Base-by-base conservation (phyloP, 2,797 vertebrate genomes). In the Peromyscus eremicus region DNA sequence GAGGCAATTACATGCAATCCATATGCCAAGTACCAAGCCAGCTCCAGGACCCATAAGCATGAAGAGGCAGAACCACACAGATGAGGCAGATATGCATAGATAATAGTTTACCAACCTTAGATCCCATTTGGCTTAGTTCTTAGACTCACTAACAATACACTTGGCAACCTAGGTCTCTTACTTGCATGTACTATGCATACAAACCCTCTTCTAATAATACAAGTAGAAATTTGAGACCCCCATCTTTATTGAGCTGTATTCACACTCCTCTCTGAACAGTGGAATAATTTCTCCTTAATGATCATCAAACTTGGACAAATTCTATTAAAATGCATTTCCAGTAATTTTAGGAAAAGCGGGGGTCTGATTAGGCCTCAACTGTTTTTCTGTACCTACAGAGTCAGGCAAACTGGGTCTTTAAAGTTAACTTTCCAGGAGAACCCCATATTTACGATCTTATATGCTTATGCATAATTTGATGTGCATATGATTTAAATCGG, bases 11-110 rank as follows among this genome's bases (percentile, higher is more conserved):
- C 13, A 89, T 19, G 27, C 27, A 23, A 17, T 34, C 34, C 73
- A 29, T 3, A n/a, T 68, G 73, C 17, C 27, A 60, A 21, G 19
- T 16, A 46, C 40, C 17, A 19, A 32, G n/a, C 43, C 4, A 82
- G 52, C 64, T 68, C 66, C 25, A 79, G 29, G 49, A 32, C 1
- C 46, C 34, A 8, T 0, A 2, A 62, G 17, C 9, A 49, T 0
- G 2, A n/a, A 19, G 55, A 55, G 14, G 3, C 29, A 70, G n/a
- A 57, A 68, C 43, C 62, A 84, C 17, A 84, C 2, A 68, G 43
- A 43, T 46, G 37, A 64, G 81, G 27, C 5, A 43, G 37, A 23
- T 3, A 71, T 29, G 34, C 49, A 19, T 23, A 57, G 46, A 34
- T 9, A 52, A 71, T n/a, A 71, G 21, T 70, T 86, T 52, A 70